These are phyloP conservation scores for Siderastrea siderea DNA, from an alignment of 92 coral and sea anemone genomes.

Conservation along the genomic window DNA sequence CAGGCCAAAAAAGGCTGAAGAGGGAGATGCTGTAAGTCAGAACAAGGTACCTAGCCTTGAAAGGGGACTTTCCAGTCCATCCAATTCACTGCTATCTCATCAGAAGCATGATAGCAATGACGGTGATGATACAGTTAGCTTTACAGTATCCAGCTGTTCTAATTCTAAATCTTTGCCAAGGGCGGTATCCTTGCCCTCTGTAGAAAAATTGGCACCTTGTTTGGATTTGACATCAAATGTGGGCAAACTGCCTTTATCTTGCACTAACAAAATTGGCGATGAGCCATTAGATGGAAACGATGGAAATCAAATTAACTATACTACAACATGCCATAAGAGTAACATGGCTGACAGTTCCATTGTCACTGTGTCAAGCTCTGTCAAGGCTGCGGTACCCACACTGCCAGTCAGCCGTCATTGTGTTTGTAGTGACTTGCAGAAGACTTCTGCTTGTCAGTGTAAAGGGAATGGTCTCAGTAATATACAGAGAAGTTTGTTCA, in stretches of 20 bases:
- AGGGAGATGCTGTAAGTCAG: background rate
- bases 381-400: background rate
- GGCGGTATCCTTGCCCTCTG: background rate
- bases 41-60: background rate
- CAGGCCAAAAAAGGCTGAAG: constrained; percentile 40
- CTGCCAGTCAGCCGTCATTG: background rate
- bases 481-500: background rate
- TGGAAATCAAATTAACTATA: background rate
- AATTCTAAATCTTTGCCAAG: background rate
- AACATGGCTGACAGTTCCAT: background rate
- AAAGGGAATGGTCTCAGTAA: background rate
- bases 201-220: background rate
- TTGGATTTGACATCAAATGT: background rate
- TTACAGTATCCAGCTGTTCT: background rate
- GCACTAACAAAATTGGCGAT: background rate
- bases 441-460: background rate
- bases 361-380: background rate
- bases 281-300: background rate
- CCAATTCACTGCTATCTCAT: background rate
- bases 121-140: background rate
- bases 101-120: background rate
- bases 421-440: background rate
- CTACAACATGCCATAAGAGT: background rate
- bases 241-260: background rate
- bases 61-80: background rate